Evolutionary conservation across 2,888 invertebrate species (phyloP).

Genomic region (Nemotelus nigrinus): DNA sequence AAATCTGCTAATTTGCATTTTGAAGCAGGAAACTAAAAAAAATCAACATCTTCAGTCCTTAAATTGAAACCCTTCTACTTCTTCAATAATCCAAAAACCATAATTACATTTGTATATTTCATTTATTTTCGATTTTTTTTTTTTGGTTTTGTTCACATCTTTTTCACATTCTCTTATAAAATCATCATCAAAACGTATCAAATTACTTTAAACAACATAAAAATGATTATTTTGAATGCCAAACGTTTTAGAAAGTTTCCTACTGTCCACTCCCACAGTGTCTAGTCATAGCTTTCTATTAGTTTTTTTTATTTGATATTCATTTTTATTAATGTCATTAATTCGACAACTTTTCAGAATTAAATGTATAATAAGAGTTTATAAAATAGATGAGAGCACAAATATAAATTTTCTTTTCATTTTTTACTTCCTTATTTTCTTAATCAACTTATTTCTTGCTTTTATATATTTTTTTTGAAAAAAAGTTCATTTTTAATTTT

Average conservation of each 20-base stretch:
- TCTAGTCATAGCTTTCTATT: background rate
- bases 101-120: background rate
- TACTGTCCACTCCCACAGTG: too few species aligned
- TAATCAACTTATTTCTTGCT: background rate
- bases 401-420: too few species aligned
- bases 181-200: too few species aligned
- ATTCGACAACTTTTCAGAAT: slow-evolving; percentile 28
- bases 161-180: slow-evolving; percentile 19
- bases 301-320: background rate
- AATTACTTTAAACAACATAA: slow-evolving; percentile 14
- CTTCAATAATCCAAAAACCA: too few species aligned
- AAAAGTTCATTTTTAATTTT: background rate
- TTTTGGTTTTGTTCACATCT: slow-evolving; percentile 8
- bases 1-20: too few species aligned
- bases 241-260: too few species aligned
- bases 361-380: slow-evolving; percentile 19
- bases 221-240: background rate
- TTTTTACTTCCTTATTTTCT: too few species aligned
- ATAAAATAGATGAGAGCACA: slow-evolving; percentile 34
- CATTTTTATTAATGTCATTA: background rate
- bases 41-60: too few species aligned
- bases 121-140: slow-evolving; percentile 28
- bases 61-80: too few species aligned
- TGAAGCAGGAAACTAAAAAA: too few species aligned
- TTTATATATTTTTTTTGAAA: slow-evolving; percentile 13